A percentile compares a stretch with the other conserved stretches of the same genome.
phyloP scores from a whole-genome alignment of 2,888 invertebrate genomes.

The Sepioteuthis lessoniana region DNA sequence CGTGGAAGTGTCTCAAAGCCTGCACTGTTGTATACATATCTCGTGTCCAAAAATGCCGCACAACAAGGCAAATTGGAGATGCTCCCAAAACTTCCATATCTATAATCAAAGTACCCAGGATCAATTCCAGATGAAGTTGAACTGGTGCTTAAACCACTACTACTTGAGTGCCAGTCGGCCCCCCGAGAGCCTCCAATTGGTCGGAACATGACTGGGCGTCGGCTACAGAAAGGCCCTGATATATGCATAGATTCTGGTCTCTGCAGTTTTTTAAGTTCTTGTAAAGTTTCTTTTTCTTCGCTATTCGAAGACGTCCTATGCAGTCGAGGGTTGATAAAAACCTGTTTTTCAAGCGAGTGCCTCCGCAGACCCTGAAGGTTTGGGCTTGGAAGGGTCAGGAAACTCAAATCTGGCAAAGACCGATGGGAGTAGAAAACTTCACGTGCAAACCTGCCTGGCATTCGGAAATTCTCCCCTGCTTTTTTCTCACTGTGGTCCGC shows the following conservation, averaged over 20 bases:
- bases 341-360: background rate
- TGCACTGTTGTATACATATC: slow-evolving; percentile 40
- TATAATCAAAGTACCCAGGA: slow-evolving; percentile 60
- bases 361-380: slow-evolving; percentile 6
- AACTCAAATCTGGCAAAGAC: slow-evolving; percentile 68
- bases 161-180: slow-evolving; percentile 61
- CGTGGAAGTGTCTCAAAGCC: slow-evolving; percentile 47
- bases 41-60: slow-evolving; percentile 47
- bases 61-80: slow-evolving; percentile 50
- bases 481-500: slow-evolving; percentile 36
- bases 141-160: slow-evolving; percentile 64
- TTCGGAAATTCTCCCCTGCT: slow-evolving; percentile 2
- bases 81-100: slow-evolving; percentile 52
- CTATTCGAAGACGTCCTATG: slow-evolving; percentile 35
- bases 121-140: slow-evolving; percentile 66
- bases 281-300: slow-evolving; percentile 24
- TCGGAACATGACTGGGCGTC: slow-evolving; percentile 40
- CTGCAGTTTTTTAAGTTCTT: slow-evolving; percentile 45
- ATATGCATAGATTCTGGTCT: slow-evolving; percentile 48
- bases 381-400: slow-evolving; percentile 54
- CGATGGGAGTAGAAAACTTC: slow-evolving; percentile 62
- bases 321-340: slow-evolving; percentile 16
- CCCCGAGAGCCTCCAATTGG: slow-evolving; percentile 44
- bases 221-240: slow-evolving; percentile 45
- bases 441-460: slow-evolving; percentile 36